phyloP scores from a whole-genome alignment of 2,113 vertebrate species.

The Fregetta grallaria region DNA sequence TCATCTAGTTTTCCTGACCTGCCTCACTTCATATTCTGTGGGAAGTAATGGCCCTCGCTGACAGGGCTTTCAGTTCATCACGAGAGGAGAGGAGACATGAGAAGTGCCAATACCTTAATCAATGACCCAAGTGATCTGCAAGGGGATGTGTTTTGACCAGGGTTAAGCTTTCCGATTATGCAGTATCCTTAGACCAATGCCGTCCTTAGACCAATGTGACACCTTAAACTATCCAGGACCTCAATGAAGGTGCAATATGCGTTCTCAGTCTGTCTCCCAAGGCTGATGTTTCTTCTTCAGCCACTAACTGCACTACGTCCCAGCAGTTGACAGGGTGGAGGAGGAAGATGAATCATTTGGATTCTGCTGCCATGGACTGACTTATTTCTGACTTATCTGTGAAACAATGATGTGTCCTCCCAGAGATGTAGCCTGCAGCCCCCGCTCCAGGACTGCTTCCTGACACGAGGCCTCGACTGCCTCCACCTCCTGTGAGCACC shows the following conservation, averaged over 20 bases:
- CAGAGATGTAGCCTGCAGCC: neutral
- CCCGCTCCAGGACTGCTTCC: neutral
- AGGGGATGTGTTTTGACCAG: neutral
- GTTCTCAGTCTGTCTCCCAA: neutral
- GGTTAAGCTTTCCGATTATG: neutral
- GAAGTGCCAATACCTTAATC: neutral
- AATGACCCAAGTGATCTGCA: neutral
- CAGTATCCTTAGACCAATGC: neutral
- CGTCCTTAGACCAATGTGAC: too few relatives aligned
- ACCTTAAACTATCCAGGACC: neutral
- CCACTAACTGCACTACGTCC: neutral
- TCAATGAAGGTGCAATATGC: neutral
- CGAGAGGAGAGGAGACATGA: neutral
- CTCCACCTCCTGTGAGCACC: neutral
- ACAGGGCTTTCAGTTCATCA: neutral
- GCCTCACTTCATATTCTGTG: neutral
- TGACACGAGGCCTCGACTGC: neutral
- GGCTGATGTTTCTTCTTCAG: neutral
- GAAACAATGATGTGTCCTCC: neutral
- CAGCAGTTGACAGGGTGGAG: neutral
- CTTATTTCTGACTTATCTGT: conserved; percentile 16
- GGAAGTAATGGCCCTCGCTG: neutral
- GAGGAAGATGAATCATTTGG: conserved; percentile 15
- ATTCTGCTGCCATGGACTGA: neutral
- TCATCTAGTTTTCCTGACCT: neutral